phyloP scores from a whole-genome alignment of 2,888 invertebrate species.

The Marronus borbonicus region DNA sequence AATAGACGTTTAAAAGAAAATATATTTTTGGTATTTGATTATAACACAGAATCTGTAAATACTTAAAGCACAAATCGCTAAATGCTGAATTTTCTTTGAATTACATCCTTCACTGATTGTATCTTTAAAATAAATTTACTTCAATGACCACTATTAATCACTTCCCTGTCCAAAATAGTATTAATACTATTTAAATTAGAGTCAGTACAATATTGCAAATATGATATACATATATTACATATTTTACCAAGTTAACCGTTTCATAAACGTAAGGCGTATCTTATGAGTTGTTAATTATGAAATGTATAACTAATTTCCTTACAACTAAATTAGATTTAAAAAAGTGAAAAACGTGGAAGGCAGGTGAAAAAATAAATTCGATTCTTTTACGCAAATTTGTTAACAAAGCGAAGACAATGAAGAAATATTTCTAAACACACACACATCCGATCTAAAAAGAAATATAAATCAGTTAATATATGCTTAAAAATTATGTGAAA shows the following conservation, averaged over 20 bases:
- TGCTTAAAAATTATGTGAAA: neutral
- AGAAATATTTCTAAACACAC: neutral
- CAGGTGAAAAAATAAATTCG: neutral
- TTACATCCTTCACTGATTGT: neutral
- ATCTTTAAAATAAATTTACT: slow-evolving; percentile 7
- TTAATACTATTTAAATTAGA: slow-evolving; percentile 39
- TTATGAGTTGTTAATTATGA: slow-evolving; percentile 4
- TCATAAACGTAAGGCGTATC: neutral
- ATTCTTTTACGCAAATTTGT: neutral
- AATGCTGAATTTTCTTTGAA: slow-evolving; percentile 42
- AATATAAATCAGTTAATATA: neutral
- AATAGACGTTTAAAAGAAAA: slow-evolving; percentile 38
- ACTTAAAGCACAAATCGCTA: slow-evolving; percentile 45
- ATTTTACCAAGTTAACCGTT: slow-evolving; percentile 18
- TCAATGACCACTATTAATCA: slow-evolving; percentile 6
- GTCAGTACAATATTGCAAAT: slow-evolving; percentile 21
- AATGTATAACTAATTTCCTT: slow-evolving; percentile 3
- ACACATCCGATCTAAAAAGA: neutral
- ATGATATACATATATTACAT: slow-evolving; percentile 33
- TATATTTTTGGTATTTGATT: slow-evolving; percentile 38
- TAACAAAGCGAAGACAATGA: neutral
- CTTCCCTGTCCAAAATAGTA: slow-evolving; percentile 9
- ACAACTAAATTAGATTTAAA: neutral
- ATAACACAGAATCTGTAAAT: slow-evolving; percentile 32
- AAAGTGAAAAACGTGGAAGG: neutral